Conservation (phyloP, 2,888 invertebrate genomes). For the Tholera decimalis region DNA sequence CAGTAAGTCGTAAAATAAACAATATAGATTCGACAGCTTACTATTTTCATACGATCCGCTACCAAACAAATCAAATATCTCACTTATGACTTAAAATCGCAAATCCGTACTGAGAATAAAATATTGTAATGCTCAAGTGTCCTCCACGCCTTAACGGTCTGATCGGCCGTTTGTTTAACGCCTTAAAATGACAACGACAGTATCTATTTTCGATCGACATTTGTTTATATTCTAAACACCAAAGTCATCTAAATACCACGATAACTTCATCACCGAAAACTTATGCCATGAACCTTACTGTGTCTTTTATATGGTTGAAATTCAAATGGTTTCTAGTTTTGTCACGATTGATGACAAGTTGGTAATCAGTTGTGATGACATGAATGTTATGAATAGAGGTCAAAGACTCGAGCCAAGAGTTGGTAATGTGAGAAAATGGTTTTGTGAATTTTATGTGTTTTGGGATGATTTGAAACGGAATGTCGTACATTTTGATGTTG, state of each 20-base stretch:
- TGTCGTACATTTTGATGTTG: neutral
- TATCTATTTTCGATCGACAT: slow-evolving; percentile 85
- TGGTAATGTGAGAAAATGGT: slow-evolving; percentile 74
- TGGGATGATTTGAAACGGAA: slow-evolving; percentile 18
- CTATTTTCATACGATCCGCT: slow-evolving; percentile 34
- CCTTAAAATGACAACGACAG: slow-evolving; percentile 86
- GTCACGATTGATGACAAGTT: slow-evolving; percentile 24
- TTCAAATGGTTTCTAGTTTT: slow-evolving; percentile 22
- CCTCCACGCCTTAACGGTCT: slow-evolving; percentile 67
- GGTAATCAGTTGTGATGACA: slow-evolving; percentile 74
- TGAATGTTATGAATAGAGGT: slow-evolving; percentile 83
- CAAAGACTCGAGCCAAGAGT: slow-evolving; percentile 74
- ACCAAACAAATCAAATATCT: slow-evolving; percentile 36
- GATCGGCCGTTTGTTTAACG: slow-evolving; percentile 77
- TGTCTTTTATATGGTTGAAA: slow-evolving; percentile 49
- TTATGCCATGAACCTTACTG: too few relatives aligned
- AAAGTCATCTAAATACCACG: slow-evolving; percentile 71
- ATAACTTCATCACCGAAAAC: slow-evolving; percentile 14
- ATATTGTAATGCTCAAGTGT: slow-evolving; percentile 65
- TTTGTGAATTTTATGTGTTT: slow-evolving; percentile 61
- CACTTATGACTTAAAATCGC: slow-evolving; percentile 56
- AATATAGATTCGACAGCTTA: slow-evolving; percentile 15
- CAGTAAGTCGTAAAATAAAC: slow-evolving; percentile 25
- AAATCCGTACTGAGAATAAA: slow-evolving; percentile 64
- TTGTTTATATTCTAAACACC: slow-evolving; percentile 87